Conservation (phyloP, 2,888 invertebrate species). For the Candidula unifasciata region DNA sequence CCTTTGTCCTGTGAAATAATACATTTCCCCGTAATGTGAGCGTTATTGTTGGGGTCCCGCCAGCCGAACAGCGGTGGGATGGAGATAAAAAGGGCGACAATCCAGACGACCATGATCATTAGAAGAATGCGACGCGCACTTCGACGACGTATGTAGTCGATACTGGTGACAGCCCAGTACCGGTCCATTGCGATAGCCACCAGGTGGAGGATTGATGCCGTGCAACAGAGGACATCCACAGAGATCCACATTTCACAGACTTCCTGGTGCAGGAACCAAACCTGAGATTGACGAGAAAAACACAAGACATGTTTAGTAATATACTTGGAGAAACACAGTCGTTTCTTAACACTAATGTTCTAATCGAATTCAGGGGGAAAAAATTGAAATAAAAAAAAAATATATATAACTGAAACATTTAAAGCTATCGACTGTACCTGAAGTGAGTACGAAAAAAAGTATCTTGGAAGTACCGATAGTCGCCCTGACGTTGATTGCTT, state of each 20-base stretch:
- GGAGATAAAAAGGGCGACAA: constrained; percentile 92
- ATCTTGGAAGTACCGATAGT: too few species aligned
- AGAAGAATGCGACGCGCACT: constrained; percentile 88
- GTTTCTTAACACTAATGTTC: too few species aligned
- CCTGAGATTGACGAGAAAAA: constrained; percentile 31
- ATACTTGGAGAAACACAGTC: too few species aligned
- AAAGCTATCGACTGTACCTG: too few species aligned
- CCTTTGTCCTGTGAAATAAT: constrained; percentile 89
- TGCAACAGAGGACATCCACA: constrained; percentile 97
- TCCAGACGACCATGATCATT: constrained; percentile 96
- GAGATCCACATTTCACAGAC: constrained; percentile 97
- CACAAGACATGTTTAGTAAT: background rate
- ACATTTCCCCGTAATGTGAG: constrained; percentile 82
- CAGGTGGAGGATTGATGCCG: constrained; percentile 96
- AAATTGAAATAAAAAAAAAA: too few species aligned
- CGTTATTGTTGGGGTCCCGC: constrained; percentile 67
- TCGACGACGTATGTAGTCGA: constrained; percentile 95
- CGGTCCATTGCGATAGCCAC: constrained; percentile 97
- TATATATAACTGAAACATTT: too few species aligned
- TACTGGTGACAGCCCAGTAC: constrained; percentile 98
- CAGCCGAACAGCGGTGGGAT: constrained; percentile 90
- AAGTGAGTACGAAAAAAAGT: too few species aligned
- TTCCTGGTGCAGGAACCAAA: constrained; percentile 92
- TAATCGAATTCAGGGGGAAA: too few species aligned
- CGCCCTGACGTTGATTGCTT: too few species aligned